Conservation (phyloP, 2,797 vertebrate genomes). For the Sebastes matsubarae region DNA sequence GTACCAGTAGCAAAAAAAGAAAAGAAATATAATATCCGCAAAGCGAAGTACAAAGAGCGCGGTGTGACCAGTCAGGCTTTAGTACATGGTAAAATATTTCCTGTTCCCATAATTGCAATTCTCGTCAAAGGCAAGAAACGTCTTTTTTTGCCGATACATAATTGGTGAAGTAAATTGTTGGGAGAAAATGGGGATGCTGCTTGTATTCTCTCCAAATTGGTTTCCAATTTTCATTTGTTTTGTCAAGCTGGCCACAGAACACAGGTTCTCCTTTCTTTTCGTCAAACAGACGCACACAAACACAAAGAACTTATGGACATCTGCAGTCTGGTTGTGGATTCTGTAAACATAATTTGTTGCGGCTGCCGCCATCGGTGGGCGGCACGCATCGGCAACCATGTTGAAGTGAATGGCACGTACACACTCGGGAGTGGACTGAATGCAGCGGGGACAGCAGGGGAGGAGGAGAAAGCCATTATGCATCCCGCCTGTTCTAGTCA, state of each 20-base stretch:
- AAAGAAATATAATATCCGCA: not conserved
- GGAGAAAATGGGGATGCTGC: constrained; percentile 48
- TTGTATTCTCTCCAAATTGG: constrained; percentile 60
- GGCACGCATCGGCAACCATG: constrained; percentile 40
- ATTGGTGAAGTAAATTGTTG: constrained; percentile 61
- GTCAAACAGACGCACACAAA: not conserved
- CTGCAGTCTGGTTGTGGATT: constrained; percentile 56
- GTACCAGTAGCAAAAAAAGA: not conserved
- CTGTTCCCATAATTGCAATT: constrained; percentile 44
- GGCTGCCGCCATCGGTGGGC: constrained; percentile 44
- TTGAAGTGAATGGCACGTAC: constrained; percentile 41
- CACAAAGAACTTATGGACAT: constrained; percentile 39
- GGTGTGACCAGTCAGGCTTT: constrained; percentile 13
- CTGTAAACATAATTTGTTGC: constrained; percentile 60
- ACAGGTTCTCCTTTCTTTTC: constrained; percentile 26
- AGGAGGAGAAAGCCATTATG: constrained; percentile 48
- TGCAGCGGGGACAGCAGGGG: constrained; percentile 42
- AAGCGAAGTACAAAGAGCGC: constrained; percentile 14
- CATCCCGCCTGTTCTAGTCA: constrained; percentile 45
- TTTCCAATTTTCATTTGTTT: constrained; percentile 65
- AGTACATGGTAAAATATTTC: constrained; percentile 19
- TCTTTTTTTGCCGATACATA: constrained; percentile 41
- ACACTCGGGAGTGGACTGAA: constrained; percentile 38
- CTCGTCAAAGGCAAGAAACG: constrained; percentile 37
- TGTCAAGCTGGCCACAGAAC: constrained; percentile 55